Percentiles rank a stretch among this genome's conserved stretches.
Conservation (phyloP, 1,140 invertebrate genomes). For the Frieseomelitta varia region DNA sequence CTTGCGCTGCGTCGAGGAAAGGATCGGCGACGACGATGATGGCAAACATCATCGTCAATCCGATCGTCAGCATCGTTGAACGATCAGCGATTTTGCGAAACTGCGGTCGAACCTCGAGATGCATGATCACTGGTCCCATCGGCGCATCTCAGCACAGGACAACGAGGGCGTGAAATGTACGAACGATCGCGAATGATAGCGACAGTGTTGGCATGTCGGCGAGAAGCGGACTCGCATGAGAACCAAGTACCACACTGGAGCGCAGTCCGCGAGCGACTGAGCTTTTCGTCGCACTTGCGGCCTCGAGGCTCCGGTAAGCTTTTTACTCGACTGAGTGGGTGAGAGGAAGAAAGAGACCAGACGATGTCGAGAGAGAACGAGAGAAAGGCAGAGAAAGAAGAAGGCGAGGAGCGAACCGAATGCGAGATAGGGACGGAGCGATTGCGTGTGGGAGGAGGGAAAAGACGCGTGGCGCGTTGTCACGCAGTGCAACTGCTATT, state of each 20-base stretch:
- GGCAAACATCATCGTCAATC: constrained; percentile 10
- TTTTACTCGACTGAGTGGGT: constrained; percentile 62
- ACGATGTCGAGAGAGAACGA: neutral
- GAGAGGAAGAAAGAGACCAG: constrained; percentile 48
- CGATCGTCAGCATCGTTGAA: constrained; percentile 48
- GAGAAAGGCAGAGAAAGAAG: neutral
- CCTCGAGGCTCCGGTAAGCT: constrained; percentile 53
- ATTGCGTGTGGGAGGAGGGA: constrained; percentile 65
- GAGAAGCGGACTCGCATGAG: constrained; percentile 19
- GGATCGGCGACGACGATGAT: constrained; percentile 41
- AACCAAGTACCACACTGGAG: constrained; percentile 51
- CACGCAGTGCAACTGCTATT: constrained; percentile 71
- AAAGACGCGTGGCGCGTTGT: constrained; percentile 71
- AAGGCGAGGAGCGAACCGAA: neutral
- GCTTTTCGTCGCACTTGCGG: constrained; percentile 62
- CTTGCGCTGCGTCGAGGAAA: constrained; percentile 56
- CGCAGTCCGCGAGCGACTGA: constrained; percentile 66
- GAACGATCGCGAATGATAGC: neutral
- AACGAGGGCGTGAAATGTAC: constrained; percentile 1
- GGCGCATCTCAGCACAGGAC: neutral
- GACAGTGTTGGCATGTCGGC: constrained; percentile 56
- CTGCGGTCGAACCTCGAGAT: neutral
- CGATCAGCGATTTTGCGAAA: neutral
- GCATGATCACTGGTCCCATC: constrained; percentile 33
- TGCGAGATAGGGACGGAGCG: constrained; percentile 35